Conservation (phyloP, 2,888 invertebrate genomes). For the Lasioglossum lativentre region DNA sequence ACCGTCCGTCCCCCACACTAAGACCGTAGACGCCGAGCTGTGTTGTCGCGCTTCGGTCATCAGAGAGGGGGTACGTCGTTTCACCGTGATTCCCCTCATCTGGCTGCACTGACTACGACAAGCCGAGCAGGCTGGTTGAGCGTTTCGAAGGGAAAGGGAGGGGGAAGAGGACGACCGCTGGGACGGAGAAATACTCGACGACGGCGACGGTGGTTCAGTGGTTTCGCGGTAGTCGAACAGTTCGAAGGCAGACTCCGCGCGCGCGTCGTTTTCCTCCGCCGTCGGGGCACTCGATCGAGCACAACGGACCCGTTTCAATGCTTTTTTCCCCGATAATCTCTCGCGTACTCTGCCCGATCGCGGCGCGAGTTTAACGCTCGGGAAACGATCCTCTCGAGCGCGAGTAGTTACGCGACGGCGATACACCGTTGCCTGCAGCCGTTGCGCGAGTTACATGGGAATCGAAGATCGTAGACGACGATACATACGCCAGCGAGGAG, state of each 20-base stretch:
- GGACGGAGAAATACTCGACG: slow-evolving; percentile 19
- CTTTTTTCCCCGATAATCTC: neutral
- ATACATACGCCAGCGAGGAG: neutral
- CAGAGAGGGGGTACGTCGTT: too few species aligned
- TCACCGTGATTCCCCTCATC: too few species aligned
- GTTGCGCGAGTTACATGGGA: slow-evolving; percentile 2
- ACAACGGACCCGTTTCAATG: neutral
- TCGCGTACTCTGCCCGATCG: neutral
- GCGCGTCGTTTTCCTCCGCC: neutral
- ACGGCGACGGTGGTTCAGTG: slow-evolving; percentile 37
- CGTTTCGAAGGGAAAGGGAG: neutral
- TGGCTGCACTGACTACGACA: neutral
- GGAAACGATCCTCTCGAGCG: neutral
- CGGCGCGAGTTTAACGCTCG: neutral
- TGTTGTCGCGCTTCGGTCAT: too few species aligned
- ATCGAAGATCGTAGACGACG: neutral
- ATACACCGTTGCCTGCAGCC: neutral
- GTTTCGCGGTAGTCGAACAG: slow-evolving; percentile 36
- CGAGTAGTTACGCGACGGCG: neutral
- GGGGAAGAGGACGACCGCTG: slow-evolving; percentile 1
- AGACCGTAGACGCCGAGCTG: too few species aligned
- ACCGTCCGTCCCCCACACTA: too few species aligned
- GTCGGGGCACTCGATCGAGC: neutral
- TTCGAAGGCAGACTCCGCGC: neutral
- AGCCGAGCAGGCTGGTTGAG: neutral